Percentiles rank a stretch among this genome's conserved stretches.
phyloP scores from a whole-genome alignment of 1,140 invertebrate genomes.

The Drosophila eugracilis region DNA sequence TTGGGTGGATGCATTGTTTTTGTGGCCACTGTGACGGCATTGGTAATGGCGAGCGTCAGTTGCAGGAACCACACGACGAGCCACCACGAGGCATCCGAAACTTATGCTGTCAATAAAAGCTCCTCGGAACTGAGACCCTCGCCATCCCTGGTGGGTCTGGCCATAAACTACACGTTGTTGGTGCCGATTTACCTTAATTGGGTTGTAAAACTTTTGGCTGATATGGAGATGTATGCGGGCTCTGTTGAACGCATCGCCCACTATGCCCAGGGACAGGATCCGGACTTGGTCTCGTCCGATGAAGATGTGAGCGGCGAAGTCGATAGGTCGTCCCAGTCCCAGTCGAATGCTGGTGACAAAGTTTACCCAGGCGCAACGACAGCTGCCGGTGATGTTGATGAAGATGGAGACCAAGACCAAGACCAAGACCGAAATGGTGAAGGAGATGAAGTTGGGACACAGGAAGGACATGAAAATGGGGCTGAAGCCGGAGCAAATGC shows the following conservation, averaged over 20 bases:
- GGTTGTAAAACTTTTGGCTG: slow-evolving; percentile 92
- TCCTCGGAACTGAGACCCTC: slow-evolving; percentile 85
- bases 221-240: slow-evolving; percentile 92
- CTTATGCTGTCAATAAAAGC: slow-evolving; percentile 73
- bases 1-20: slow-evolving; percentile 92
- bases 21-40: slow-evolving; percentile 88
- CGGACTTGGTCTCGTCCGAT: slow-evolving; percentile 3
- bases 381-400: slow-evolving; percentile 76
- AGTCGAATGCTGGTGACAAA: slow-evolving; percentile 64
- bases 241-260: slow-evolving; percentile 90
- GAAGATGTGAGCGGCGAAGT: slow-evolving; percentile 67
- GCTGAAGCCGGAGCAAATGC: slow-evolving; percentile 26
- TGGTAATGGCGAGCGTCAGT: slow-evolving; percentile 86
- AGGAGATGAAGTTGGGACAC: neutral
- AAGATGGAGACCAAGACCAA: slow-evolving; percentile 26
- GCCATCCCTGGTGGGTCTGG: slow-evolving; percentile 89
- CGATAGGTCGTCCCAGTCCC: slow-evolving; percentile 62
- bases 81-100: slow-evolving; percentile 47
- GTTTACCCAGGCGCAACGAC: slow-evolving; percentile 76
- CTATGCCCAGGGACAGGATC: slow-evolving; percentile 84
- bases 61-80: slow-evolving; percentile 51
- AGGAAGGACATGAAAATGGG: slow-evolving; percentile 2
- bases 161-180: slow-evolving; percentile 92
- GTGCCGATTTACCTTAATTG: slow-evolving; percentile 93
- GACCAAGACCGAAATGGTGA: neutral